These are phyloP conservation scores for Sceliomorpha sp. DNA, from an alignment of 2,888 invertebrate species.

Conservation along the genomic window DNA sequence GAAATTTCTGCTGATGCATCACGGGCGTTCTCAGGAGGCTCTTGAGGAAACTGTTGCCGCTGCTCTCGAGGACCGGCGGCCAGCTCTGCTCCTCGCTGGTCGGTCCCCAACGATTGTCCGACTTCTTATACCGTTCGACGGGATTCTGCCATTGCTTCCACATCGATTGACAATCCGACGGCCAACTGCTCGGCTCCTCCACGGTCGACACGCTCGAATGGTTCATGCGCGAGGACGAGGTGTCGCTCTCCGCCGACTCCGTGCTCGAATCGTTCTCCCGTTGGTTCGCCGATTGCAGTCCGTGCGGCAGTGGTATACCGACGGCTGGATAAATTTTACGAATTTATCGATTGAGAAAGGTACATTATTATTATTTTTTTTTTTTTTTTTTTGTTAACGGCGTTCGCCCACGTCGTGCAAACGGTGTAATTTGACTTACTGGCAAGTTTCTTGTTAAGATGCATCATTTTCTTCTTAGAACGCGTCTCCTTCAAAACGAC, in stretches of 20 bases:
- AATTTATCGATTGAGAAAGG: background rate
- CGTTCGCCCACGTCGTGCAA: too few relatives aligned
- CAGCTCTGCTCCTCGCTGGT: slow-evolving; percentile 64
- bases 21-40: slow-evolving; percentile 65
- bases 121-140: slow-evolving; percentile 61
- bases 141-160: slow-evolving; percentile 62
- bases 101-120: slow-evolving; percentile 65
- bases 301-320: slow-evolving; percentile 70
- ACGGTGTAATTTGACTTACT: too few relatives aligned
- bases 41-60: slow-evolving; percentile 66
- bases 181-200: slow-evolving; percentile 64
- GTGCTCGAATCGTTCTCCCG: slow-evolving; percentile 74
- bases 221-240: slow-evolving; percentile 47
- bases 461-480: slow-evolving; percentile 79
- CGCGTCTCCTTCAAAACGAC: slow-evolving; percentile 78
- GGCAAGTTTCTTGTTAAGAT: slow-evolving; percentile 81
- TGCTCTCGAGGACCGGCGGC: slow-evolving; percentile 64
- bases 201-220: slow-evolving; percentile 56
- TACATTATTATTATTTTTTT: slow-evolving; percentile 2
- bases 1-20: slow-evolving; percentile 52
- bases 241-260: slow-evolving; percentile 72
- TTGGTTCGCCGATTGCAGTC: slow-evolving; percentile 62
- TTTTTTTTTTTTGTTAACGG: too few relatives aligned
- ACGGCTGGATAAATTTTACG: slow-evolving; percentile 59
- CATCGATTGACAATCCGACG: slow-evolving; percentile 5